A percentile compares a stretch with the other conserved stretches of the same genome.
Evolutionary conservation across 2,888 invertebrate genomes (phyloP).

Genomic region (Nephrotoma flavescens): DNA sequence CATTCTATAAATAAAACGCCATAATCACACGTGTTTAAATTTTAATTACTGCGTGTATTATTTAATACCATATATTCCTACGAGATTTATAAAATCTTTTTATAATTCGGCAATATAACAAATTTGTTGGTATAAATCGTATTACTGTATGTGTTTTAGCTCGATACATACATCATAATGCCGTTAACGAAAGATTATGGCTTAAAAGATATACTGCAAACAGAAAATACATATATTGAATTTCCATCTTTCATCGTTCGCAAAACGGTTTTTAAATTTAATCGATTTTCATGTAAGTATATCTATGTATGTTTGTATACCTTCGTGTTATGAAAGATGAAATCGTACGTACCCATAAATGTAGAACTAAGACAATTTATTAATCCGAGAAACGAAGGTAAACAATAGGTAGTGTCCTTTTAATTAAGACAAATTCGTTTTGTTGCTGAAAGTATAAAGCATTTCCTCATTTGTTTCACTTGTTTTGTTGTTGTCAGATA

Average conservation of each 20-base stretch:
- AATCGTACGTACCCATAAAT: background rate
- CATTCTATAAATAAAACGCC: too few relatives aligned
- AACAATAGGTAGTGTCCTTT: background rate
- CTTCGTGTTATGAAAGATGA: background rate
- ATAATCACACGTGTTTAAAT: too few relatives aligned
- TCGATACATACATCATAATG: background rate
- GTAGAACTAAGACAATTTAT: background rate
- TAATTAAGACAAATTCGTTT: background rate
- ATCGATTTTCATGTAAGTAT: background rate
- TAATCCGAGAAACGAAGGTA: background rate
- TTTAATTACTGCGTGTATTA: too few relatives aligned
- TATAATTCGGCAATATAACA: background rate
- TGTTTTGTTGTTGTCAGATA: background rate
- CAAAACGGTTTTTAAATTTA: background rate
- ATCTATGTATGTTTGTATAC: background rate
- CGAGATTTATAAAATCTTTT: background rate
- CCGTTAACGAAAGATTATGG: background rate
- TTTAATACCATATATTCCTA: too few relatives aligned
- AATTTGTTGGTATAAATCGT: background rate
- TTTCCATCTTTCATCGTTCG: background rate
- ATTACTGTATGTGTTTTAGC: background rate
- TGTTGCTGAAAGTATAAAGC: background rate
- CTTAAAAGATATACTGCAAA: background rate
- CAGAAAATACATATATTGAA: background rate
- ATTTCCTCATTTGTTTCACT: background rate